Base-by-base conservation (phyloP, 1,140 invertebrate genomes). In the Proctacanthus coquilletti region DNA sequence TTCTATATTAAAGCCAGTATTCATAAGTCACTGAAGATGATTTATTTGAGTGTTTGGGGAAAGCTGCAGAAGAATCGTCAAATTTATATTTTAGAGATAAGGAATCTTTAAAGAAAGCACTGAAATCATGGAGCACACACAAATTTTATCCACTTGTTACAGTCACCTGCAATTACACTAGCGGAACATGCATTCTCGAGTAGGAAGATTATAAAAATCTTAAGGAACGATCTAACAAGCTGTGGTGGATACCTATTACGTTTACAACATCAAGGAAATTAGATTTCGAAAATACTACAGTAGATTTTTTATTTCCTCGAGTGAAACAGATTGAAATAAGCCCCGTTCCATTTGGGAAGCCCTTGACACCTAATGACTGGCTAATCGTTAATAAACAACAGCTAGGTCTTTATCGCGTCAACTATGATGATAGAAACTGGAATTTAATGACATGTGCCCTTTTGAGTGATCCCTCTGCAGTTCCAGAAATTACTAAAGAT, bases 101-200 rank as follows among this genome's bases (percentile, higher is more conserved):
- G 6, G 13, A 32, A 5, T 5, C 30, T 8, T 5, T 75, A 0
- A 61, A 65, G 18, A 51, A 43, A 2, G 55, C 76, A 4, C 71
- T 80, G 63, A 64, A 76, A 8, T 71, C 69, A 14, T 86, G 81
- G 80, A 76, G n/a, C n/a, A n/a, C n/a, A n/a, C n/a, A n/a, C n/a
- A n/a, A n/a, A n/a, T n/a, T n/a, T 17, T 76, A 72, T 46, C 82
- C 83, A 2, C 69, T 82, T 3, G 44, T 84, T 1, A 68, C 51
- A 8, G 66, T 78, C 5, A 48, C 48, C 13, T 57, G 68, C 4
- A 49, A 66, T 36, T 34, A 21, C 11, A 18, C 18, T 3, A 31
- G 23, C 3, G 31, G 49, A n/a, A 23, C 17, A 18, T 32, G 58
- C 9, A 36, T 10, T 3, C 54, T 27, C 23, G 13, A 27, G 8